Conservation (phyloP, 2,113 vertebrate species). For the Carettochelys insculpta region DNA sequence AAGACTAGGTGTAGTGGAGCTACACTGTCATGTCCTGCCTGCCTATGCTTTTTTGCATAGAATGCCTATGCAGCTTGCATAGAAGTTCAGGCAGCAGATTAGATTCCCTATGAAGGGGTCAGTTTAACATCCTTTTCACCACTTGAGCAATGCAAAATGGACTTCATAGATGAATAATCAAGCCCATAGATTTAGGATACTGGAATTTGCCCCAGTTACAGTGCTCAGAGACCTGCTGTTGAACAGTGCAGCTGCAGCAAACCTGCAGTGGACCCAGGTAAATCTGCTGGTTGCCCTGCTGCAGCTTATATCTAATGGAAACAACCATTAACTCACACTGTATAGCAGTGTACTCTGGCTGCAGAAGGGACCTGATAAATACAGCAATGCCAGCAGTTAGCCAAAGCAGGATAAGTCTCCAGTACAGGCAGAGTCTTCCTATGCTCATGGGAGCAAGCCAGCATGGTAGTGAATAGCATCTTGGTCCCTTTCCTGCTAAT, state of each 20-base stretch:
- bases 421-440: not conserved
- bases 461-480: accelerated
- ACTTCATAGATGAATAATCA: not conserved
- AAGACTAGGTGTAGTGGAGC: not conserved
- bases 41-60: accelerated
- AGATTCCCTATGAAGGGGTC: not conserved
- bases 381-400: not conserved
- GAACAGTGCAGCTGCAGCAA: not conserved
- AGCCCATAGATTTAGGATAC: not conserved
- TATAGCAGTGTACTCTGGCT: not conserved
- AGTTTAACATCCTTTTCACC: not conserved
- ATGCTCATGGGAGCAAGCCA: not conserved
- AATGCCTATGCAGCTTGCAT: not conserved
- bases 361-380: not conserved
- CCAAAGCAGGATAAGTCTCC: not conserved
- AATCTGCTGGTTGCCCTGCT: not conserved
- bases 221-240: not conserved
- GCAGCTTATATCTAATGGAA: not conserved
- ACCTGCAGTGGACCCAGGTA: not conserved
- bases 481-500: not conserved
- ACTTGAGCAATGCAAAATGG: not conserved
- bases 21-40: not conserved
- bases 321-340: not conserved
- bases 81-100: not conserved
- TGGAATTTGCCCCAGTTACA: not conserved